Conservation (phyloP, 2,888 invertebrate genomes). For the Venusia cambrica region DNA sequence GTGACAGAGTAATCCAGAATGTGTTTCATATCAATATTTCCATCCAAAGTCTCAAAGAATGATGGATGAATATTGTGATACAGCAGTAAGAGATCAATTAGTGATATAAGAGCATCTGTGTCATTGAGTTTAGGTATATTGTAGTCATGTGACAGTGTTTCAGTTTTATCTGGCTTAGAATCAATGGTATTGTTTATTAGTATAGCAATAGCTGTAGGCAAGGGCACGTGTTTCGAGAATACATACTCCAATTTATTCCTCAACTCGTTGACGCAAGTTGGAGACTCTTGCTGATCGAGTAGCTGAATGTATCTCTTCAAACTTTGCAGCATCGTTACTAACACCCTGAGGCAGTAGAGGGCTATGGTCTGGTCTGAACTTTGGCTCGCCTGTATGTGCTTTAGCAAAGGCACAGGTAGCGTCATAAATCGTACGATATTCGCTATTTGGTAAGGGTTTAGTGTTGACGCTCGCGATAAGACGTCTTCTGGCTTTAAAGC, state of each 20-base stretch:
- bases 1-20: constrained; percentile 58
- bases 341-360: constrained; percentile 67
- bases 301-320: constrained; percentile 76
- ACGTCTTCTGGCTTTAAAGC: constrained; percentile 74
- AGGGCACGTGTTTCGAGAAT: constrained; percentile 69
- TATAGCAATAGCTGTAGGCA: constrained; percentile 51
- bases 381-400: constrained; percentile 56
- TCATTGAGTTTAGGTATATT: constrained; percentile 51
- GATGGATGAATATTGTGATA: constrained; percentile 68
- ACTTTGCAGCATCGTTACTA: constrained; percentile 80
- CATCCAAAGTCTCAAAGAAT: constrained; percentile 70
- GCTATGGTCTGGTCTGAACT: constrained; percentile 64
- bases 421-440: constrained; percentile 73
- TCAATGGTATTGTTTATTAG: constrained; percentile 54
- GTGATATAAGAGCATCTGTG: constrained; percentile 54
- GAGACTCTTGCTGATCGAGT: constrained; percentile 57
- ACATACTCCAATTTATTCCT: constrained; percentile 64
- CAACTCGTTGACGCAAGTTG: constrained; percentile 47
- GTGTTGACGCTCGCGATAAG: constrained; percentile 61
- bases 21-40: constrained; percentile 64
- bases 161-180: constrained; percentile 17
- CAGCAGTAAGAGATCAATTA: constrained; percentile 61
- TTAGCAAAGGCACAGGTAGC: constrained; percentile 73
- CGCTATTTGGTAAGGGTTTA: constrained; percentile 75
- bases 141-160: constrained; percentile 45